Evolutionary conservation across 1,140 invertebrate genomes (phyloP).

Genomic region (Ectropis grisescens): DNA sequence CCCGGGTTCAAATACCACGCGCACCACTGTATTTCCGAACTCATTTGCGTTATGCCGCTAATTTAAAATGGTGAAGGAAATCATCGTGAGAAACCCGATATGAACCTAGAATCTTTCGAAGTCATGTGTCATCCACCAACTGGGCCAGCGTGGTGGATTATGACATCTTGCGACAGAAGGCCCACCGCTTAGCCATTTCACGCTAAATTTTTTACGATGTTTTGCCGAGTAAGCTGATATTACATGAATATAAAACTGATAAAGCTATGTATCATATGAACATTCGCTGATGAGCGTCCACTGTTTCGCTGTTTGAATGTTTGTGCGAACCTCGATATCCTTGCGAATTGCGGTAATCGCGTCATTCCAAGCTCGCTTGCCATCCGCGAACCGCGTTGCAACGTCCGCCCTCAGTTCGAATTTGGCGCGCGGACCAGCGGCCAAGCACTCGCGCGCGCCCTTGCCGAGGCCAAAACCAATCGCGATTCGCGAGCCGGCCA

Average conservation of each 20-base stretch:
- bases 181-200: no score
- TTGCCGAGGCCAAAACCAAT: slow-evolving; percentile 13
- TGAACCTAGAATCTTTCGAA: no score
- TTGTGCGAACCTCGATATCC: background rate
- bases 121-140: no score
- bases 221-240: no score
- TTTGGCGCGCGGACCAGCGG: slow-evolving; percentile 51
- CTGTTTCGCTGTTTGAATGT: background rate
- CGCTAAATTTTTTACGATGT: no score
- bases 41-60: no score
- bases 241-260: background rate
- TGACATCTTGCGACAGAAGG: no score
- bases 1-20: no score
- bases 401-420: slow-evolving; percentile 40
- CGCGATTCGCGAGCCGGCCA: background rate
- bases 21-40: no score
- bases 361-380: background rate
- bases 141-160: no score
- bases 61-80: no score
- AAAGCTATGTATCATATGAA: background rate
- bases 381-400: background rate
- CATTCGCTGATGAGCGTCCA: background rate
- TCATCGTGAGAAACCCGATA: no score
- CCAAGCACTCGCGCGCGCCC: slow-evolving; percentile 39
- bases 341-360: background rate